phyloP scores from a whole-genome alignment of 2,113 vertebrate species.

The Coreoperca whiteheadi region DNA sequence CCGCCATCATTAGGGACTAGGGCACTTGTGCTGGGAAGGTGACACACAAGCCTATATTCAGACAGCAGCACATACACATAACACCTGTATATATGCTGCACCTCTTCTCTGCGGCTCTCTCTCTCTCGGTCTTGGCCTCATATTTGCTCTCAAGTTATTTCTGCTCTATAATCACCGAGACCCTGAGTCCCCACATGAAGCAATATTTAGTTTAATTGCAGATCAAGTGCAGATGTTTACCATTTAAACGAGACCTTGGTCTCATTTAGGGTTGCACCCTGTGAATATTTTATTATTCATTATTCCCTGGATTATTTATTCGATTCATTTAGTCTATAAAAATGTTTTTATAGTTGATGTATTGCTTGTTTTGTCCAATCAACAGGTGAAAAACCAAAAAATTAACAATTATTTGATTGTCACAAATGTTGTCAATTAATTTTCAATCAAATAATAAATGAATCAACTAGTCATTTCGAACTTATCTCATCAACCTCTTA shows the following conservation, averaged over 20 bases:
- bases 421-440: neutral
- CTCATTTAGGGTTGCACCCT: neutral
- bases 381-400: neutral
- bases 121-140: constrained; percentile 26
- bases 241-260: too few relatives aligned
- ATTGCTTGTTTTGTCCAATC: neutral
- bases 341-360: neutral
- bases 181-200: constrained; percentile 20
- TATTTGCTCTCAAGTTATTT: constrained; percentile 33
- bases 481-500: neutral
- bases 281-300: neutral
- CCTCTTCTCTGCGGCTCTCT: constrained; percentile 33
- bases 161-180: constrained; percentile 14
- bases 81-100: constrained; percentile 69
- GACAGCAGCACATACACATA: constrained; percentile 65
- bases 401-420: neutral
- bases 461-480: neutral
- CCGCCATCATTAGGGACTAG: constrained; percentile 85
- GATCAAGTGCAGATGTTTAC: neutral
- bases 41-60: constrained; percentile 77
- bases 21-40: constrained; percentile 81
- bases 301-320: neutral
- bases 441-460: neutral
- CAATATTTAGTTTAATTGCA: neutral
- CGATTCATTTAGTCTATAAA: neutral